These are phyloP conservation scores for Paelopatides confundens DNA, from an alignment of 53 echinoderm and acorn worm species.

Conservation along the genomic window DNA sequence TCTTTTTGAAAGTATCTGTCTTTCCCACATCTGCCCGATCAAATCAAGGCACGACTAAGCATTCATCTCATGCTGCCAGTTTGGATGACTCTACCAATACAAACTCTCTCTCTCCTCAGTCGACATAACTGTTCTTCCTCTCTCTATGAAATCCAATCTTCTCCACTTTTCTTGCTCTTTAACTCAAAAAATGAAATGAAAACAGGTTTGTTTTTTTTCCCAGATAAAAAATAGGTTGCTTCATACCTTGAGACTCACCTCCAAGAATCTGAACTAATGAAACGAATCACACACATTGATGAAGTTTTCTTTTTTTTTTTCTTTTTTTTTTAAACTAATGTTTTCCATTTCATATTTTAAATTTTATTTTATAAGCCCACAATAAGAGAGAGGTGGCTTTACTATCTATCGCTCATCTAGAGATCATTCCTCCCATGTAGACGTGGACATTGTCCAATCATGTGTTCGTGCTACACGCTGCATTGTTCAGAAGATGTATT, in stretches of 20 bases:
- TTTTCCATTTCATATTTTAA: not conserved
- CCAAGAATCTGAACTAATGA: not conserved
- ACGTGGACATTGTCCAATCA: not conserved
- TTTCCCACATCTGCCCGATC: not conserved
- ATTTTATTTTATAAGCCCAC: not conserved
- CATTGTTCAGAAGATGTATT: not conserved
- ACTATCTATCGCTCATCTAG: no score
- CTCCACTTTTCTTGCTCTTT: no score
- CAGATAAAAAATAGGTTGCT: not conserved
- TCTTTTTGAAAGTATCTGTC: no score
- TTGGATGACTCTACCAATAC: no score
- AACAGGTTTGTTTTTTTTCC: not conserved
- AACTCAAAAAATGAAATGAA: not conserved
- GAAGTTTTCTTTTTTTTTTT: not conserved
- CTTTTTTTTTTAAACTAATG: not conserved
- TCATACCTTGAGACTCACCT: not conserved
- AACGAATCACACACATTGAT: constrained; percentile 38
- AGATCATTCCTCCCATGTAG: no score
- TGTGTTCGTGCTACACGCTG: not conserved
- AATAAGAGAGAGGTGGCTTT: not conserved
- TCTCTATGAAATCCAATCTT: not conserved
- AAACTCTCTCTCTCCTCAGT: not conserved
- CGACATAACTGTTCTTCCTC: not conserved
- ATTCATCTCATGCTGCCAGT: not conserved
- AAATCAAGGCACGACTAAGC: not conserved